Evolutionary conservation across 2,113 vertebrate species (phyloP).

Genomic region (Scophthalmus maximus): DNA sequence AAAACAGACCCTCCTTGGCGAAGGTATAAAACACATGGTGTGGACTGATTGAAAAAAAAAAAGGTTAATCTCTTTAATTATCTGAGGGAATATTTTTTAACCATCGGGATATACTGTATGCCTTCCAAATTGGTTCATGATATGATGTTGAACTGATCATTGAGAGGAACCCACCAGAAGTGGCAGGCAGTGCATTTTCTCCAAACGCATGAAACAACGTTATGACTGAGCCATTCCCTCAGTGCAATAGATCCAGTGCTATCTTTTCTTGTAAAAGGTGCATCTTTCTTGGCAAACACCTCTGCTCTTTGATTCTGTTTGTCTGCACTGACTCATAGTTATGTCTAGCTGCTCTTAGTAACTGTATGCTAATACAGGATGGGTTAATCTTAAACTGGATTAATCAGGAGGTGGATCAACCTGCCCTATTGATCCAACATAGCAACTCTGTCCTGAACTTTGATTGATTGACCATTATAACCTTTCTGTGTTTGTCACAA

Average conservation of each 20-base stretch:
- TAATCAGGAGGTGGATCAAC: conserved; percentile 40
- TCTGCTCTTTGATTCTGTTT: conserved; percentile 41
- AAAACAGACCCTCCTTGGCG: too few relatives aligned
- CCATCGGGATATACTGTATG: too few relatives aligned
- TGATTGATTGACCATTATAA: conserved; percentile 37
- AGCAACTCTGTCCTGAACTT: conserved; percentile 42
- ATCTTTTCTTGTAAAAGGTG: conserved; percentile 27
- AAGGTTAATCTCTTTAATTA: too few relatives aligned
- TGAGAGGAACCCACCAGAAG: too few relatives aligned
- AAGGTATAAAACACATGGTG: too few relatives aligned
- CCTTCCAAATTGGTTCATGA: not conserved
- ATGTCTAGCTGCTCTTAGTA: conserved; percentile 14
- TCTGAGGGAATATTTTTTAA: not conserved
- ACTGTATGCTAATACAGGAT: not conserved
- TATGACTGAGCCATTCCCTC: not conserved
- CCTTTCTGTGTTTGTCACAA: not conserved
- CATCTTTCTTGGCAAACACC: conserved; percentile 12
- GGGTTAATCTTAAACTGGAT: conserved; percentile 64
- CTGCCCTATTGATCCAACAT: conserved; percentile 44
- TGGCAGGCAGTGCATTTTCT: not conserved
- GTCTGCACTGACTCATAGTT: conserved; percentile 50
- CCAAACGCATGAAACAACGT: not conserved
- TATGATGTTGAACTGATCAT: too few relatives aligned
- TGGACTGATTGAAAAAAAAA: too few relatives aligned
- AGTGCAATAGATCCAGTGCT: not conserved